Evolutionary conservation across 2,797 vertebrate species (phyloP).

Genomic region (Leuciscus waleckii): DNA sequence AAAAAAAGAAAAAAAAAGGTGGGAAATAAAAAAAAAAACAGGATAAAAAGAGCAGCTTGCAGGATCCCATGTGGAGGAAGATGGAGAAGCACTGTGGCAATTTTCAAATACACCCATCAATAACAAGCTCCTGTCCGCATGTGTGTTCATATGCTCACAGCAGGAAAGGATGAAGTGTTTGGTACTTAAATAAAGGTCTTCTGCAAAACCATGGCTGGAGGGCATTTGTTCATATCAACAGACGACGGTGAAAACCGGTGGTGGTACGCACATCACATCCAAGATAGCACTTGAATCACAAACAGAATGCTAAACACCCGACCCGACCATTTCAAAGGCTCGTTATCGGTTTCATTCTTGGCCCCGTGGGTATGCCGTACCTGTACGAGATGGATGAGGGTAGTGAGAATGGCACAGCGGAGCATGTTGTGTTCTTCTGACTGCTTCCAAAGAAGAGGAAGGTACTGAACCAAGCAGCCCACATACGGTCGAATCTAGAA

Average conservation of each 20-base stretch:
- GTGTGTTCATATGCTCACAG: conserved; percentile 34
- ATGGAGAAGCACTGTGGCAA: conserved; percentile 21
- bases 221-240: conserved; percentile 35
- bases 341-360: neutral
- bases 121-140: conserved; percentile 25
- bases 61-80: conserved; percentile 23
- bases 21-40: neutral
- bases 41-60: conserved; percentile 34
- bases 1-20: neutral
- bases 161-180: conserved; percentile 38
- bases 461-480: conserved; percentile 93
- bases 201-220: conserved; percentile 27
- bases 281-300: conserved; percentile 4
- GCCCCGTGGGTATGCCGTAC: conserved; percentile 70
- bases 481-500: conserved; percentile 90
- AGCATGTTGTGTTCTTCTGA: conserved; percentile 99
- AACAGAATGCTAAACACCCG: conserved; percentile 22
- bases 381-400: conserved; percentile 93
- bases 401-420: conserved; percentile 95
- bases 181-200: conserved; percentile 44
- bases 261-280: conserved; percentile 5
- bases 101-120: conserved; percentile 41
- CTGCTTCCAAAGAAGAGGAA: conserved; percentile 97
- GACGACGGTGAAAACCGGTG: neutral
- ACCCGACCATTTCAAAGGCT: conserved; percentile 25